Base-by-base conservation (phyloP, 2,113 vertebrate genomes). In the Cololabis saira region DNA sequence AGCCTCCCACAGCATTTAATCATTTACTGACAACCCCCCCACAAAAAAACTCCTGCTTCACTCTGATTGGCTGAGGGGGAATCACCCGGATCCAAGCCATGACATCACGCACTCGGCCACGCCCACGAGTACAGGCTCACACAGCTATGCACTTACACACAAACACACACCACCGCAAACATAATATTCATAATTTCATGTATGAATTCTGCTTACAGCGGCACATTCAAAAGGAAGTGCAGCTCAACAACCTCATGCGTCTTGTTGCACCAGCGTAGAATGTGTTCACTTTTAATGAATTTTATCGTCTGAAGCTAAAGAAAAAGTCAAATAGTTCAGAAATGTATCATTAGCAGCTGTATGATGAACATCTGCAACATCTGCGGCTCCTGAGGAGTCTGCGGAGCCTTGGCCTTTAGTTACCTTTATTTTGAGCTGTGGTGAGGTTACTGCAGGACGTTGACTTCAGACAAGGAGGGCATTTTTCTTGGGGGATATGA, bases 1-100 rank as follows among this genome's bases (percentile, higher is more conserved):
- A 66, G 72, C 71, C 74, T 67, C 74, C 77, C 79, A 67, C 63
- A 17, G 0, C 77, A 49, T 57, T 51, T 71, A 82, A 76, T 85
- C 84, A 82, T 78, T 71, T 45, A 71, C 59, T 54, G 24, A 61
- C 57, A 8, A 2, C 63, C 68, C 41, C 58, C 19, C 52, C 9
- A n/a, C 3, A 2, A 1, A 0, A 71, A 60, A 62, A 10, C 63
- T 71, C 54, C 57, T 61, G 37, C 40, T 74, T 11, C 59, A 0
- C 19, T 30, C 59, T 2, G 67, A 87, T 90, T 91, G 89, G 87
- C 54, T 27, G 12, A 21, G 14, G 80, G 40, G 41, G 58, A 79
- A 90, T 91, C 86, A 91, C 81, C 86, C 80, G 71, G 54, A 80
- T 70, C 24, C 0, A 0, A 47, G 40, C 18, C n/a, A 30, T 82